Conservation (phyloP, 2,888 invertebrate genomes). For the Lamellibrachia columna region DNA sequence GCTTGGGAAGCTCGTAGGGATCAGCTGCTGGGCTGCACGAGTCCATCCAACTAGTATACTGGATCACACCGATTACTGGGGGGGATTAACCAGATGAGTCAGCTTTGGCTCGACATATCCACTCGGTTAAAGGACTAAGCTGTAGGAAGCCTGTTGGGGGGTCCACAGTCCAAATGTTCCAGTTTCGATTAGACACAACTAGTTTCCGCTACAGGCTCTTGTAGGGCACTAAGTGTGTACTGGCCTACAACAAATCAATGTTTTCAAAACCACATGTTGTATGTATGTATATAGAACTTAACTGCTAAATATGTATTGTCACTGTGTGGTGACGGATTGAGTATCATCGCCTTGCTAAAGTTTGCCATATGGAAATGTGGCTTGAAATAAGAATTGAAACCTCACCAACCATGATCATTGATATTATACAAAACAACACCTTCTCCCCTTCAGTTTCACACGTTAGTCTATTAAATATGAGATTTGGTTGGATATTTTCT, state of each 20-base stretch:
- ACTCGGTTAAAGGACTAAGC: background rate
- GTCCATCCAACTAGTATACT: conserved; percentile 9
- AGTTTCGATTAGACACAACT: background rate
- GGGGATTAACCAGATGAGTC: background rate
- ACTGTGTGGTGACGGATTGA: no score
- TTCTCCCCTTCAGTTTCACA: background rate
- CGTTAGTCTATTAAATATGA: no score
- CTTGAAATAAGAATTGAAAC: background rate
- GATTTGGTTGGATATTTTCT: background rate
- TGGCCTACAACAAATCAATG: no score
- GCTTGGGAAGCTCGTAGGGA: background rate
- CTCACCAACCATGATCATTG: background rate
- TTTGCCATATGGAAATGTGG: background rate
- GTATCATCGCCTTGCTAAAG: background rate
- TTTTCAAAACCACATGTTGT: no score
- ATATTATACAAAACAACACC: background rate
- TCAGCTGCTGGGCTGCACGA: background rate
- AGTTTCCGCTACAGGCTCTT: background rate
- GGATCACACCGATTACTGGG: conserved; percentile 10
- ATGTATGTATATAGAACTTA: no score
- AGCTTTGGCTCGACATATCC: background rate
- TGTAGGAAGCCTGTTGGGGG: background rate
- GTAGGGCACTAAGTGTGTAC: background rate
- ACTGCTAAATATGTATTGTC: no score
- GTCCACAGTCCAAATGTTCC: background rate